Percentiles rank a stretch among this genome's conserved stretches.
Evolutionary conservation across 2,113 vertebrate genomes (phyloP).

Genomic region (mouse (Mus musculus)): DNA sequence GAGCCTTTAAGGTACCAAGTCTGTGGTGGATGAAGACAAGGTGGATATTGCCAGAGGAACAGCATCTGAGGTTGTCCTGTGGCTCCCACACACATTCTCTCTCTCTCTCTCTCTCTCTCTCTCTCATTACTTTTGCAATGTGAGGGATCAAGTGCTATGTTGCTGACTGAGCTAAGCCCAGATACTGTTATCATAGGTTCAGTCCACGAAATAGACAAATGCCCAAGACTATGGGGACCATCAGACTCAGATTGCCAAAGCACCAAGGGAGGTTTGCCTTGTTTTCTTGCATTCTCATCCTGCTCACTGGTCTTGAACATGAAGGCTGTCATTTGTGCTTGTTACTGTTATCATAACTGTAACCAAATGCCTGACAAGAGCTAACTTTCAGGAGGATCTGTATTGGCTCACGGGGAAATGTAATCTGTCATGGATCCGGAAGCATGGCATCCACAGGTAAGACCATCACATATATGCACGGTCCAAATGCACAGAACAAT

Average conservation of each 20-base stretch:
- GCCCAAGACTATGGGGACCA: background rate
- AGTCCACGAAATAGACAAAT: background rate
- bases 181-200: background rate
- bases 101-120: background rate
- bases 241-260: background rate
- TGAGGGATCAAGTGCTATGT: background rate
- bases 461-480: background rate
- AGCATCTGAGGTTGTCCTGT: background rate
- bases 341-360: background rate
- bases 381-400: background rate
- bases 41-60: background rate
- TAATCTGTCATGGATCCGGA: background rate
- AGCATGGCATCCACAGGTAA: background rate
- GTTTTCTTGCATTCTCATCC: background rate
- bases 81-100: background rate
- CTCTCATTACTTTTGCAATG: background rate
- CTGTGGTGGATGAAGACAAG: background rate
- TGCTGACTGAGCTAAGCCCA: background rate
- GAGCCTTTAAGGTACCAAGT: background rate
- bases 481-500: too few relatives aligned
- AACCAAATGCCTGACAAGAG: background rate
- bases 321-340: background rate
- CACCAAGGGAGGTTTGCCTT: background rate
- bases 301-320: background rate
- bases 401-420: background rate